Evolutionary conservation across 2,797 vertebrate genomes (phyloP), one percentile per base, ranked within the genome.

Genomic region (Eidolon dupreanum): DNA sequence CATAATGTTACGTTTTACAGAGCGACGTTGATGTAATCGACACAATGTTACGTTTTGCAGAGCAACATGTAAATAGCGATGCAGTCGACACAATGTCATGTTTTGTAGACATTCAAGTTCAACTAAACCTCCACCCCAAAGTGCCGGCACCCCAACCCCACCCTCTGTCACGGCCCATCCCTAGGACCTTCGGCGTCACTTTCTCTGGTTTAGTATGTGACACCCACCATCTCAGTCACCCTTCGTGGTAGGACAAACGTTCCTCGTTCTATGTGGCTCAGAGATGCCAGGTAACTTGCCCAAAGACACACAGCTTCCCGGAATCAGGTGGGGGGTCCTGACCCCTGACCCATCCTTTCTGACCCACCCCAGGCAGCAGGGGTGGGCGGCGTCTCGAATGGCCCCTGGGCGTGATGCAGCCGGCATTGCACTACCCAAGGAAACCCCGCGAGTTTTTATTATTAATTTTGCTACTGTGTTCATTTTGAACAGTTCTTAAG

Each of bases 361-460:
- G 2, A 0, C 8, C 0, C 5, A 0, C 4, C 59, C 61, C 59
- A 16, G 8, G 16, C 8, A n/a, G 22, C 82, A 36, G 33, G 49
- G 17, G 36, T 9, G 65, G 51, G 22, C 33, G 33, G 36, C 3
- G 2, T 77, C 57, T 12, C 65, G 11, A 20, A 4, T 0, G 22
- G 66, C 26, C 38, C 11, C 0, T 10, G 19, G 19, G 17, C 22
- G 38, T 43, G 3, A n/a, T 36, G 12, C 31, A 65, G 74, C 36
- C 2, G 0, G 33, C 19, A 0, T 31, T 2, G 15, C 77, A 49
- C 11, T 57, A 41, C 4, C 22, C 20, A 74, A 59, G 65, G 41
- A 73, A 79, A 7, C 86, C 33, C 38, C 33, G 17, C 8, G 28
- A 19, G 22, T 41, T 57, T n/a, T 68, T 55, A 4, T 2, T 20